phyloP scores from a whole-genome alignment of 30 jellyfish, hydroid and myxozoan species.

The Sanderia malayensis region DNA sequence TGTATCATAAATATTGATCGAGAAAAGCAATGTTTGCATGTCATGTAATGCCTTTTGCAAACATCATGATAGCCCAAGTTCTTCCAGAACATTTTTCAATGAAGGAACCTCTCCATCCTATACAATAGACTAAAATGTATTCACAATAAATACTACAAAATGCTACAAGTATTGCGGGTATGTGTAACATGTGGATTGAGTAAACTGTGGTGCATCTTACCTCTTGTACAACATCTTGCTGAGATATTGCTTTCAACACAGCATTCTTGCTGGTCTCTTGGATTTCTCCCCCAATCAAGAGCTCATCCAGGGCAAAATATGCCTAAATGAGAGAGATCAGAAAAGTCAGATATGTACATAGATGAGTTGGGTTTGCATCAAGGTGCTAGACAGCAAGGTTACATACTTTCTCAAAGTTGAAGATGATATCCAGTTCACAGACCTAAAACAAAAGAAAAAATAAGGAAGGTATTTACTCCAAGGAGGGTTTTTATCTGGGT shows the following conservation, averaged over 20 bases:
- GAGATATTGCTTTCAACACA: slow-evolving; percentile 82
- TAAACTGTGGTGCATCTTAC: too few relatives aligned
- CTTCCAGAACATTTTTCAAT: slow-evolving; percentile 71
- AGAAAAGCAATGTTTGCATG: too few relatives aligned
- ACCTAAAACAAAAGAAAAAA: slow-evolving; percentile 55
- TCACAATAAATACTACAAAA: too few relatives aligned
- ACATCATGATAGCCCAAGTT: slow-evolving; percentile 69
- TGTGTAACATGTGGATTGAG: too few relatives aligned
- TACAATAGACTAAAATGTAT: slow-evolving; percentile 49
- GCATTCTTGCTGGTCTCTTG: slow-evolving; percentile 93
- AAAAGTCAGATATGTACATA: neutral
- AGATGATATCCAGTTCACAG: slow-evolving; percentile 90
- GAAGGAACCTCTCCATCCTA: slow-evolving; percentile 94
- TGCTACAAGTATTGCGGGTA: too few relatives aligned
- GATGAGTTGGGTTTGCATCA: neutral
- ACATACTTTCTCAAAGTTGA: slow-evolving; percentile 92
- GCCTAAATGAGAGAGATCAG: slow-evolving; percentile 50
- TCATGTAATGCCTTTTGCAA: too few relatives aligned
- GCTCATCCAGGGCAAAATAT: slow-evolving; percentile 81
- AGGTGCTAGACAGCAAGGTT: too few relatives aligned
- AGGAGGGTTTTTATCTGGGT: neutral
- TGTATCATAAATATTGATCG: too few relatives aligned
- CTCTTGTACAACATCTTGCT: slow-evolving; percentile 94
- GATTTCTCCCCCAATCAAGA: slow-evolving; percentile 85
- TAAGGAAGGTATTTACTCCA: neutral